These are phyloP conservation scores for Portevinia maculata DNA, from an alignment of 2,888 invertebrate species.

Conservation along the genomic window DNA sequence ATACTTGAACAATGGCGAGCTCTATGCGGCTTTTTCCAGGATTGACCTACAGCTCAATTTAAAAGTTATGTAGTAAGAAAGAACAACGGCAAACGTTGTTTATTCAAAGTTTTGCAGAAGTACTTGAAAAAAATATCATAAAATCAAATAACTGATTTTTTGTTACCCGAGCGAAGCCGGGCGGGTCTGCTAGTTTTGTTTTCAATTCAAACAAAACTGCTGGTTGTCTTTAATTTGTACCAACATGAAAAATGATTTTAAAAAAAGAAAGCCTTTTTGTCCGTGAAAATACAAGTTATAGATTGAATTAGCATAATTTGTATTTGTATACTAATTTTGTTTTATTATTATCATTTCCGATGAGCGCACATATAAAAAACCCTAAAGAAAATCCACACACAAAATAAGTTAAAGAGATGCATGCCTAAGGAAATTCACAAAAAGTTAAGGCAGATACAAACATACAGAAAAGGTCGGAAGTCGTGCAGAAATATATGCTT, in stretches of 20 bases:
- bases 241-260: background rate
- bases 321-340: slow-evolving; percentile 14
- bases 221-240: too few species aligned
- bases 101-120: too few species aligned
- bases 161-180: too few species aligned
- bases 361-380: slow-evolving; percentile 27
- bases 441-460: background rate
- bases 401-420: slow-evolving; percentile 34
- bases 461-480: slow-evolving; percentile 40
- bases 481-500: slow-evolving; percentile 33
- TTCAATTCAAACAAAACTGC: too few species aligned
- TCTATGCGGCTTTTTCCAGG: too few species aligned
- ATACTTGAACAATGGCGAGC: too few species aligned
- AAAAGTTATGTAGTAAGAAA: too few species aligned
- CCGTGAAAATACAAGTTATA: background rate
- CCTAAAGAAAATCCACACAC: slow-evolving; percentile 3
- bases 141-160: too few species aligned
- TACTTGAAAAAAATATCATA: too few species aligned
- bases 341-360: slow-evolving; percentile 10
- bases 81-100: too few species aligned
- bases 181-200: too few species aligned
- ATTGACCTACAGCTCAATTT: too few species aligned
- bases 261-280: background rate
- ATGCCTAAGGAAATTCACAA: slow-evolving; percentile 45
- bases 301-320: slow-evolving; percentile 42